Conservation (phyloP, 2,113 vertebrate genomes). For the Psophia crepitans region DNA sequence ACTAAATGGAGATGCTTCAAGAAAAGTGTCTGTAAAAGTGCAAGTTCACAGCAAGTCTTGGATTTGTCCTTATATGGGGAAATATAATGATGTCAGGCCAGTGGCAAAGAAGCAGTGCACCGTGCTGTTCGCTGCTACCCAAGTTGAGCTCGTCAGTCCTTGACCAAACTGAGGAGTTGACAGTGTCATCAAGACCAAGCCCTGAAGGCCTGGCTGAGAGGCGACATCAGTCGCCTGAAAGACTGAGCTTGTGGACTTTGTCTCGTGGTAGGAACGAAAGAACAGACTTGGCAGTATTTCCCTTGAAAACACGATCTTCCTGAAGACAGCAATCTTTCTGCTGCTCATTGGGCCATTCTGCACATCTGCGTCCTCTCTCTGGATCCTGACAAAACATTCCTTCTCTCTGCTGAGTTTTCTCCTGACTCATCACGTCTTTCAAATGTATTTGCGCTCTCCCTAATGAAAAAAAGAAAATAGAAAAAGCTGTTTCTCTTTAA, state of each 20-base stretch:
- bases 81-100: not conserved
- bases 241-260: not conserved
- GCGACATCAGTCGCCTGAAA: not conserved
- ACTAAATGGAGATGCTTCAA: not conserved
- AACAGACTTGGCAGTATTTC: not conserved
- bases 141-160: not conserved
- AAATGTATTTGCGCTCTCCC: not conserved
- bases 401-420: not conserved
- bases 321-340: not conserved
- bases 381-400: not conserved
- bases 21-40: not conserved
- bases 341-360: not conserved
- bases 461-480: not conserved
- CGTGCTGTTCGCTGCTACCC: rapidly evolving
- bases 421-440: constrained; percentile 12
- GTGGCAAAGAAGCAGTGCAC: not conserved
- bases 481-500: constrained; percentile 9
- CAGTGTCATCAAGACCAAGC: not conserved
- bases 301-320: not conserved
- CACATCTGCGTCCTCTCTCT: not conserved
- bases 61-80: not conserved
- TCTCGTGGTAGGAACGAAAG: rapidly evolving
- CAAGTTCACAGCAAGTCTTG: not conserved
- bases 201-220: not conserved
- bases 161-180: not conserved